These are phyloP conservation scores for Rhinoderma darwinii DNA, from an alignment of 2,113 vertebrate genomes.

Conservation along the genomic window DNA sequence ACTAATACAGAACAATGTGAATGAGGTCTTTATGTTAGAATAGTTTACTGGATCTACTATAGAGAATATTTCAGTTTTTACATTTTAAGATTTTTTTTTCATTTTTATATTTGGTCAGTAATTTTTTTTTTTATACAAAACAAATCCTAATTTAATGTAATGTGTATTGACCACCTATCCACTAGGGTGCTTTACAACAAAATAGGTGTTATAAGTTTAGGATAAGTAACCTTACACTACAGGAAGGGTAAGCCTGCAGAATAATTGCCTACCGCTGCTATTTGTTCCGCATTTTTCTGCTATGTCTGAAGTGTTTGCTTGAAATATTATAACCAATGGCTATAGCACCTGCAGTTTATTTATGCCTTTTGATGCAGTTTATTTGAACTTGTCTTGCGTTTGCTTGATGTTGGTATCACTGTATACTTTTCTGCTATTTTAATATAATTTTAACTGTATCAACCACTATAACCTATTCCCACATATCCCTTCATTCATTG, in stretches of 20 bases:
- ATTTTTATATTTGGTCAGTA: too few species aligned
- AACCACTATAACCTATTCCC: too few species aligned
- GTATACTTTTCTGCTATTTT: constrained; percentile 4
- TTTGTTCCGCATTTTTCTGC: not conserved
- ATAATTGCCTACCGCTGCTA: constrained; percentile 6
- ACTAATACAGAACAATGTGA: too few species aligned
- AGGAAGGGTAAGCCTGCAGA: not conserved
- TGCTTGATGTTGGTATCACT: constrained; percentile 1
- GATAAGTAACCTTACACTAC: not conserved
- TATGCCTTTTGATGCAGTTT: not conserved
- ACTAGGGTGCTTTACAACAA: not conserved
- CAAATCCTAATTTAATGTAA: not conserved
- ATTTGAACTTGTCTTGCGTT: not conserved
- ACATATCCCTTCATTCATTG: not conserved
- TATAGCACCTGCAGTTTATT: not conserved
- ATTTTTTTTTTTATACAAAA: too few species aligned
- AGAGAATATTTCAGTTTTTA: too few species aligned
- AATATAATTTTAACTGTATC: not conserved
- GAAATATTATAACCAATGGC: not conserved
- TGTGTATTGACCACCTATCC: not conserved
- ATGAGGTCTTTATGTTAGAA: too few species aligned
- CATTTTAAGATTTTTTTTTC: too few species aligned
- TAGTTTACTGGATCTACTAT: too few species aligned
- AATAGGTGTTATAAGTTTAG: not conserved
- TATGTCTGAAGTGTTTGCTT: not conserved